A percentile compares a stretch with the other conserved stretches of the same genome.
Conservation (phyloP, 2,797 vertebrate species). For the Philypnodon macrostomus region DNA sequence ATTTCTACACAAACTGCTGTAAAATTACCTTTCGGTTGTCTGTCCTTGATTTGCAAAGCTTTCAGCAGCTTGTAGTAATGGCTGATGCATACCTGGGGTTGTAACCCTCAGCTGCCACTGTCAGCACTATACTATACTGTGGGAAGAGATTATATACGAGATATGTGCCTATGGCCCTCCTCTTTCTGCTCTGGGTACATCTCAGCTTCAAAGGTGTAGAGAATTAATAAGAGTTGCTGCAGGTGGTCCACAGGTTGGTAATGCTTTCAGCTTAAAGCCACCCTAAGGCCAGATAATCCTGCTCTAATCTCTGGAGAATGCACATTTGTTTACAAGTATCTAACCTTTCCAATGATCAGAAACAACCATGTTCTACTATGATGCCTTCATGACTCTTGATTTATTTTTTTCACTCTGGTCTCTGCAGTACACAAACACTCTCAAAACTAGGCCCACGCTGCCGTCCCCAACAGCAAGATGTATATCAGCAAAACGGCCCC, state of each 20-base stretch:
- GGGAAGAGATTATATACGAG: not conserved
- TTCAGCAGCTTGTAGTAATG: slow-evolving; percentile 18
- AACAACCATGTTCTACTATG: slow-evolving; percentile 7
- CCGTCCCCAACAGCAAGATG: no score
- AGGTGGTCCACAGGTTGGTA: slow-evolving; percentile 11
- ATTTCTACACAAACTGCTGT: slow-evolving; percentile 21
- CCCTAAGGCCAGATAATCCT: slow-evolving; percentile 6
- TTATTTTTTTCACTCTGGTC: not conserved
- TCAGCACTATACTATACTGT: slow-evolving; percentile 35
- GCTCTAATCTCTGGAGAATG: slow-evolving; percentile 6
- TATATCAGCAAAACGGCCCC: no score
- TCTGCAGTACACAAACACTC: not conserved
- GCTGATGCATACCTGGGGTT: slow-evolving; percentile 6
- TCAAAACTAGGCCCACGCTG: no score
- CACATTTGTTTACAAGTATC: not conserved
- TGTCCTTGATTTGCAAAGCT: slow-evolving; percentile 16
- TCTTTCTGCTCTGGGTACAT: slow-evolving; percentile 14
- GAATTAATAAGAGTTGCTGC: slow-evolving; percentile 45
- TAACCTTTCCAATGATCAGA: slow-evolving; percentile 1
- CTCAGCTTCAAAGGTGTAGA: slow-evolving; percentile 30
- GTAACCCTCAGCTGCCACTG: slow-evolving; percentile 33
- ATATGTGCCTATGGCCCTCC: slow-evolving; percentile 3
- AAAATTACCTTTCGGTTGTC: slow-evolving; percentile 17
- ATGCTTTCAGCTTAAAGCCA: slow-evolving; percentile 14
- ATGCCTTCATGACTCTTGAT: not conserved